A percentile compares a stretch with the other conserved stretches of the same genome.
These are phyloP conservation scores for Squalus acanthias DNA, from an alignment of 2,797 vertebrate genomes.

Conservation along the genomic window DNA sequence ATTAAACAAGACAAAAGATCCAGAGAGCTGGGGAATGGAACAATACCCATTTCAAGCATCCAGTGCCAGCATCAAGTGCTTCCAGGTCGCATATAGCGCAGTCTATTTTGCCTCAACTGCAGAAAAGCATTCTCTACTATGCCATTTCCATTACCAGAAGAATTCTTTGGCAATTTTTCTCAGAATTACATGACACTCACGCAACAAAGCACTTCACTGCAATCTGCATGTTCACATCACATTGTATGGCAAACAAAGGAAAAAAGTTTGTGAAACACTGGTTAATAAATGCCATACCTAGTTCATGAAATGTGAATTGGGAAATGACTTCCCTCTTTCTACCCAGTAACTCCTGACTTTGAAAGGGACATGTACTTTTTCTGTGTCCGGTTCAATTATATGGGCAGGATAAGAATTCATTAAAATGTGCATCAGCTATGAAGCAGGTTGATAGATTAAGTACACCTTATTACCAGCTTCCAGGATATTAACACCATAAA, in stretches of 20 bases:
- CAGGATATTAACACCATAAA: too few species aligned
- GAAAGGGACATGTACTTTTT: background rate
- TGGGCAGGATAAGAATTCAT: background rate
- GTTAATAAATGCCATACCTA: background rate
- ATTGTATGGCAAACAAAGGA: too few species aligned
- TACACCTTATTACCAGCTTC: too few species aligned
- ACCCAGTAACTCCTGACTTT: background rate
- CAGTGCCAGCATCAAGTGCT: background rate
- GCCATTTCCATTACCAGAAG: background rate
- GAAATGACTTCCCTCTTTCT: background rate
- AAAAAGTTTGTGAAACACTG: background rate
- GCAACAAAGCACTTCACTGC: background rate
- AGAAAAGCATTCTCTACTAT: background rate
- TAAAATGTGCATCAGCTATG: background rate
- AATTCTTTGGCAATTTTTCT: background rate
- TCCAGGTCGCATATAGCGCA: background rate
- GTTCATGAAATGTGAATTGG: background rate
- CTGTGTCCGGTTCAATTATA: background rate
- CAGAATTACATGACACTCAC: background rate
- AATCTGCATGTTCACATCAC: background rate
- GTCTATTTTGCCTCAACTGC: background rate
- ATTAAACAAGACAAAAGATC: background rate
- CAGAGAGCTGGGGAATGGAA: background rate
- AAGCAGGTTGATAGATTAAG: too few species aligned
- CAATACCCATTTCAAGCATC: too few species aligned